These are phyloP conservation scores for Microchirus variegatus DNA, from an alignment of 2,797 vertebrate genomes.

Conservation along the genomic window DNA sequence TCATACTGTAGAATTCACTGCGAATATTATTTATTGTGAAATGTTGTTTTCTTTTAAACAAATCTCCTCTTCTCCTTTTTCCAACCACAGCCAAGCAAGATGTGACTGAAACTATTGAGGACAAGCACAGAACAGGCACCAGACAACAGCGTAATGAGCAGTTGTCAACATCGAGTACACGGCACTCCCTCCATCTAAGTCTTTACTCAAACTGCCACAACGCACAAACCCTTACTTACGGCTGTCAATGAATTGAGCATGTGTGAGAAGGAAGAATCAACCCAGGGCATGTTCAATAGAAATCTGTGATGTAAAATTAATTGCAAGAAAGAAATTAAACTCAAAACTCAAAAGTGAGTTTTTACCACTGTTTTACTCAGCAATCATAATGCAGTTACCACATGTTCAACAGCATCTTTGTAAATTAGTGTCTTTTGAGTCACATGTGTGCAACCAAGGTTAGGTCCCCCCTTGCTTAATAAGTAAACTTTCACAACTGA, in stretches of 20 bases:
- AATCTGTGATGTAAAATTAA: too few species aligned
- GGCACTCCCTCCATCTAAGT: not conserved
- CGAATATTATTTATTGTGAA: too few species aligned
- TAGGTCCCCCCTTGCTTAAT: not conserved
- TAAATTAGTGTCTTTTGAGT: not conserved
- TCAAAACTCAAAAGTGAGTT: not conserved
- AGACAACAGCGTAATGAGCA: not conserved
- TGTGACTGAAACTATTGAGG: not conserved
- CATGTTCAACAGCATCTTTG: not conserved
- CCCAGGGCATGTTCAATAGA: not conserved
- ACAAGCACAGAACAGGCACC: not conserved
- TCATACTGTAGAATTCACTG: too few species aligned
- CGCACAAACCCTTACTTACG: not conserved
- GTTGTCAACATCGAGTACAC: not conserved
- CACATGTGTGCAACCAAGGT: not conserved
- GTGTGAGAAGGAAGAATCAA: not conserved
- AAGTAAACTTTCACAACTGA: not conserved
- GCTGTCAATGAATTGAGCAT: conserved; percentile 1
- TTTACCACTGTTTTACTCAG: not conserved
- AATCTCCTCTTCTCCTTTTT: too few species aligned
- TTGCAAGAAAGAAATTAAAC: not conserved
- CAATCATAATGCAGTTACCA: too few species aligned
- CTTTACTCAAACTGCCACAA: not conserved
- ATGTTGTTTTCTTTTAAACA: too few species aligned
- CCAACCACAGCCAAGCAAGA: not conserved